Evolutionary conservation across 2,113 vertebrate genomes (phyloP).

Genomic region (Leptobrachium ailaonicum): DNA sequence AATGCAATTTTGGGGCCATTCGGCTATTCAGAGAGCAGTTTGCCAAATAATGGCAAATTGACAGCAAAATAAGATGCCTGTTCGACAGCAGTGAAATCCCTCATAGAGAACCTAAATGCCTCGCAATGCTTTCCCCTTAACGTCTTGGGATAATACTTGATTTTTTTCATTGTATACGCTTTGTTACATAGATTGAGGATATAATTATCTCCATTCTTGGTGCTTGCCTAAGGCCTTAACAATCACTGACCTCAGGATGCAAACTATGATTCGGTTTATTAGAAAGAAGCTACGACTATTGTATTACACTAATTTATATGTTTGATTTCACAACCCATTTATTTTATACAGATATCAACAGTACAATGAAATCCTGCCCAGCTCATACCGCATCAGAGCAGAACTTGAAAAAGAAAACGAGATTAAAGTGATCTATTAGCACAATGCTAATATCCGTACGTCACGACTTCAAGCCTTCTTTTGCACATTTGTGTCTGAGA

Average conservation of each 20-base stretch:
- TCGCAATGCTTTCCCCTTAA: too few species aligned
- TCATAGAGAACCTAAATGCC: too few species aligned
- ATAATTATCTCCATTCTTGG: too few species aligned
- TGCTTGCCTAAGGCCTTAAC: neutral
- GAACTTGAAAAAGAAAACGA: slow-evolving; percentile 7
- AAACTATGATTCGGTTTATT: neutral
- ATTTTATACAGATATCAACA: slow-evolving; percentile 8
- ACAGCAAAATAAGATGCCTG: too few species aligned
- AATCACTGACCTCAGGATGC: neutral
- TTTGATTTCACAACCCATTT: slow-evolving; percentile 22
- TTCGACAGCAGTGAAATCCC: too few species aligned
- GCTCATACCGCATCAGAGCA: slow-evolving; percentile 5
- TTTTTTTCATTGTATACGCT: too few species aligned
- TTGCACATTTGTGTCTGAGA: neutral
- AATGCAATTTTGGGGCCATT: too few species aligned
- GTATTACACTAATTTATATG: neutral
- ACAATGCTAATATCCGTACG: slow-evolving; percentile 29
- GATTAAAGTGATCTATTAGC: slow-evolving; percentile 20
- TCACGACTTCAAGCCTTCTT: neutral
- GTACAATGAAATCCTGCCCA: slow-evolving; percentile 18
- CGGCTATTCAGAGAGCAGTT: too few species aligned
- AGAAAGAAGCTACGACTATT: neutral
- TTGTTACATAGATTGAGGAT: too few species aligned
- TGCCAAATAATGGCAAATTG: too few species aligned
- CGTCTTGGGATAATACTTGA: too few species aligned